Evolutionary conservation across 2,113 vertebrate genomes (phyloP).

Genomic region (Mola mola): DNA sequence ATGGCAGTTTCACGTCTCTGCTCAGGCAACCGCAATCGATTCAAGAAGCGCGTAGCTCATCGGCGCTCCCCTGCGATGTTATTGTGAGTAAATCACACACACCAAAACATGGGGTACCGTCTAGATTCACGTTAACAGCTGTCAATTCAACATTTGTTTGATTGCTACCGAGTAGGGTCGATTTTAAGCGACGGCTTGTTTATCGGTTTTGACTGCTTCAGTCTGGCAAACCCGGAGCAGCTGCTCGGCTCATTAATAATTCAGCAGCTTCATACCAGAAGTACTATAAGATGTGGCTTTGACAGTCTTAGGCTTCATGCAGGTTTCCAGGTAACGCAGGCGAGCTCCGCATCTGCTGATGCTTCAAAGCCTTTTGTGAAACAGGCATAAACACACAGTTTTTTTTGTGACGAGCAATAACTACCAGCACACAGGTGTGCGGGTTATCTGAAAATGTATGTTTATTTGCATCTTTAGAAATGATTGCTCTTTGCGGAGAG

Average conservation of each 20-base stretch:
- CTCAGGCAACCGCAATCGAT: constrained; percentile 54
- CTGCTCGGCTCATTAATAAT: constrained; percentile 77
- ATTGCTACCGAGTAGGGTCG: rapidly evolving
- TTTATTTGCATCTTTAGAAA: too few relatives aligned
- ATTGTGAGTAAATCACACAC: too few relatives aligned
- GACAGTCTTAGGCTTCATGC: constrained; percentile 21
- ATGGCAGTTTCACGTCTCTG: constrained; percentile 72
- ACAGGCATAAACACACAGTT: too few relatives aligned
- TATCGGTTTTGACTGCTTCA: constrained; percentile 42
- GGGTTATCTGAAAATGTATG: too few relatives aligned
- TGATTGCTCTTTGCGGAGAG: too few relatives aligned
- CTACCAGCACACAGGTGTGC: too few relatives aligned
- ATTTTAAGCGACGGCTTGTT: neutral
- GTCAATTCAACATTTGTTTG: rapidly evolving
- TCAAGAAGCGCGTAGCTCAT: constrained; percentile 17
- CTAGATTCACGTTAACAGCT: rapidly evolving
- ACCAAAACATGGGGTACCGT: too few relatives aligned
- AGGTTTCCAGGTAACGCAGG: constrained; percentile 7
- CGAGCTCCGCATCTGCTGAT: neutral
- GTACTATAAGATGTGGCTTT: constrained; percentile 61
- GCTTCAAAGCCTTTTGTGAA: neutral
- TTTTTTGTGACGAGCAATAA: too few relatives aligned
- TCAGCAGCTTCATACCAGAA: constrained; percentile 69
- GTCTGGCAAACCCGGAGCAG: constrained; percentile 55
- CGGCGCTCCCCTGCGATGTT: rapidly evolving